Percentiles rank a stretch among this genome's conserved stretches.
Evolutionary conservation across 2,113 vertebrate species (phyloP).

Genomic region (Psophia crepitans): DNA sequence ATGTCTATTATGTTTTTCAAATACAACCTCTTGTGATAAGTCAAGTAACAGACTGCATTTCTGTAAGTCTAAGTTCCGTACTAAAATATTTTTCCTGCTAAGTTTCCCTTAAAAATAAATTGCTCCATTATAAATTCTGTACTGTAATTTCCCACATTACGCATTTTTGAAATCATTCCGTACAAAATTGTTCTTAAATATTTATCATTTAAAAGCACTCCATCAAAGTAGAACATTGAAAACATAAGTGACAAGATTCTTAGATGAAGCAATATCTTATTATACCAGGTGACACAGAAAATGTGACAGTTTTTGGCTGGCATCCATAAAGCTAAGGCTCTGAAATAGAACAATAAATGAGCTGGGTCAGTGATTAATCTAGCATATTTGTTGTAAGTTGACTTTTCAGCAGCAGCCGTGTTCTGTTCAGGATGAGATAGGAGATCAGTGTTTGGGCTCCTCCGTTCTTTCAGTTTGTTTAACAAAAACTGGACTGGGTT

Average conservation of each 20-base stretch:
- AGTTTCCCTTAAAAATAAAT: neutral
- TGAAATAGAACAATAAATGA: neutral
- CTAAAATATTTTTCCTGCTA: neutral
- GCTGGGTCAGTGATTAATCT: neutral
- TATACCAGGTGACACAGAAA: neutral
- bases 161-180: neutral
- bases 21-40: neutral
- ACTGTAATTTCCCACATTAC: neutral
- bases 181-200: neutral
- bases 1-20: neutral
- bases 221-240: neutral
- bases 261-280: neutral
- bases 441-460: neutral
- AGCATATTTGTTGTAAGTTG: neutral
- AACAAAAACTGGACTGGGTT: neutral
- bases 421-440: neutral
- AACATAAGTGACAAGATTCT: neutral
- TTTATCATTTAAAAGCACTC: neutral
- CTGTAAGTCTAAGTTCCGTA: neutral
- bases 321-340: neutral
- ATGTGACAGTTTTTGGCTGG: neutral
- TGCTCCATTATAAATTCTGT: neutral
- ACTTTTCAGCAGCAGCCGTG: neutral
- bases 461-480: neutral
- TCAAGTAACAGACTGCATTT: neutral